These are phyloP conservation scores for Lophius piscatorius DNA, from an alignment of 2,113 vertebrate species.

Conservation along the genomic window DNA sequence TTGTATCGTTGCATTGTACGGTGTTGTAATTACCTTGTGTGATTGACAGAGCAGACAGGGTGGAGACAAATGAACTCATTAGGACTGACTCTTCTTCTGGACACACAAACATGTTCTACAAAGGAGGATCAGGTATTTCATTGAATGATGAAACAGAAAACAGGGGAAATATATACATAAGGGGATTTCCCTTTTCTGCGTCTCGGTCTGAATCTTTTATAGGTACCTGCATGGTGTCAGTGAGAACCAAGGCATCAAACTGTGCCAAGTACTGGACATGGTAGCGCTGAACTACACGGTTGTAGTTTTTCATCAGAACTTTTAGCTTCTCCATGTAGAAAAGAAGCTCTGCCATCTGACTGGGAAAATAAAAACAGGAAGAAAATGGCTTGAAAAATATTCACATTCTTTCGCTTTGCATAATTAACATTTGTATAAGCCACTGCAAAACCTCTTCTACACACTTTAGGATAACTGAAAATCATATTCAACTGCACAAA, in stretches of 20 bases:
- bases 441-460: not conserved
- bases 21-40: slow-evolving; percentile 83
- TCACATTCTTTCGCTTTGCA: not conserved
- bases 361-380: slow-evolving; percentile 42
- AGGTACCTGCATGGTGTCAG: slow-evolving; percentile 89
- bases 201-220: not conserved
- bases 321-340: slow-evolving; percentile 86
- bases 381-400: rapidly evolving
- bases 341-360: slow-evolving; percentile 87
- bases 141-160: not conserved
- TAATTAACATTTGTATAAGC: not conserved
- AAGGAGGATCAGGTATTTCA: not conserved
- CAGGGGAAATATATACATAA: not conserved
- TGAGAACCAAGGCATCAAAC: slow-evolving; percentile 90
- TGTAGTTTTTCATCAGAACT: slow-evolving; percentile 72
- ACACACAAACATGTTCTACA: slow-evolving; percentile 90
- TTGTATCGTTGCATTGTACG: too few relatives aligned
- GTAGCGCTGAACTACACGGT: slow-evolving; percentile 84
- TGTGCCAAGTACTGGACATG: slow-evolving; percentile 88
- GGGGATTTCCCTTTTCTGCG: not conserved
- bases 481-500: too few relatives aligned
- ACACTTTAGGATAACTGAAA: not conserved
- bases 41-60: slow-evolving; percentile 83
- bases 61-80: slow-evolving; percentile 91
- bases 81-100: slow-evolving; percentile 95